phyloP scores from a whole-genome alignment of 2,797 vertebrate genomes.

The Anguilla marmorata region DNA sequence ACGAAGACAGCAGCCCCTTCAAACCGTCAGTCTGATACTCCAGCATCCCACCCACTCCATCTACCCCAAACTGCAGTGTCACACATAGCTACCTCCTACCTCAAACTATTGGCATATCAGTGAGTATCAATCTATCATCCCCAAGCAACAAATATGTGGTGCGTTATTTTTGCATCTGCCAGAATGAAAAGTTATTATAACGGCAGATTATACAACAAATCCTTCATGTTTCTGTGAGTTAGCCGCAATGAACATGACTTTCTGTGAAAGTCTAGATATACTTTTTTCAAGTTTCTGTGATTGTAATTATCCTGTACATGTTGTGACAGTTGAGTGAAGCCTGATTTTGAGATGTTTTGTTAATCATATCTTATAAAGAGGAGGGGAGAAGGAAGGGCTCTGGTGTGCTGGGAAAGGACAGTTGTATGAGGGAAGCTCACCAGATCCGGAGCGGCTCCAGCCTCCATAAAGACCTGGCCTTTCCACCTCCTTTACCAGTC shows the following conservation, averaged over 20 bases:
- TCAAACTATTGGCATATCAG: background rate
- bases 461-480: conserved; percentile 95
- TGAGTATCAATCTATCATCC: background rate
- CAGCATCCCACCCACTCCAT: background rate
- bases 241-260: too few relatives aligned
- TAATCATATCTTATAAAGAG: background rate
- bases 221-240: too few relatives aligned
- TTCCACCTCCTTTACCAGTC: conserved; percentile 88
- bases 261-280: too few relatives aligned
- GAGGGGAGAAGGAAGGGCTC: background rate
- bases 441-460: conserved; percentile 97
- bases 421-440: conserved; percentile 62
- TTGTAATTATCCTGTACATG: too few relatives aligned
- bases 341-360: too few relatives aligned
- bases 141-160: background rate
- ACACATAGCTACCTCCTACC: background rate
- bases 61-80: background rate
- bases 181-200: background rate
- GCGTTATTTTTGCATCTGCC: background rate
- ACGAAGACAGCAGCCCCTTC: background rate
- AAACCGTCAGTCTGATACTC: background rate
- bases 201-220: too few relatives aligned
- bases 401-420: background rate
- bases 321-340: too few relatives aligned
- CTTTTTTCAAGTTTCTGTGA: too few relatives aligned